Evolutionary conservation across 2,888 invertebrate genomes (phyloP), one percentile per base, ranked within the genome.

Genomic region (Girardia tigrina): DNA sequence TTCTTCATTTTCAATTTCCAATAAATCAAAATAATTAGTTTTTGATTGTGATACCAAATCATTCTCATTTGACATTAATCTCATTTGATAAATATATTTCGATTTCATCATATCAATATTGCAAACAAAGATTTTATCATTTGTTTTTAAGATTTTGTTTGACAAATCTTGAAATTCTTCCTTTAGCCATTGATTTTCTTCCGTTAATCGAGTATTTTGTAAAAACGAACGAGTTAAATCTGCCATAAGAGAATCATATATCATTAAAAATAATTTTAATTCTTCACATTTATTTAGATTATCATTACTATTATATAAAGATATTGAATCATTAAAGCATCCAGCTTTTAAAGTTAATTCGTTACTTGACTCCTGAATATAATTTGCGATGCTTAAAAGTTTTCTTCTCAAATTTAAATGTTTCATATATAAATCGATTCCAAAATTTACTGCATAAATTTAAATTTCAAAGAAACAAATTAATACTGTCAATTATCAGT

Each of bases 151-250:
- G 23, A 56, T 56, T 56, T 56, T 56, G 2, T 56, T 56, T 56
- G 20, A 20, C 56, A 56, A 12, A n/a, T 56, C 56, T 56, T 56
- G 56, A 20, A 56, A 56, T 56, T 56, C 56, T 2, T 56, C 56
- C n/a, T 56, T 56, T 56, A 56, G 56, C 56, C 56, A 56, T 6
- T 56, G 4, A n/a, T 56, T 56, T 56, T 56, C 56, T n/a, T 56
- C 56, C 2, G n/a, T 56, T 23, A 56, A 16, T 56, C 56, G n/a
- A 12, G 4, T n/a, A n/a, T 20, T 56, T 56, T 56, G 56, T n/a
- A 56, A 56, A 8, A 56, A 2, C 23, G 56, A 56, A 56, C 56
- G 56, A 20, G 56, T 56, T n/a, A 56, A 56, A 56, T 56, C 56
- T 8, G 8, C 56, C 4, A n/a, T 8, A n/a, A 56, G 23, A 56